These are phyloP conservation scores for Jordanella pulchra DNA, from an alignment of 2,797 vertebrate species.

Conservation along the genomic window DNA sequence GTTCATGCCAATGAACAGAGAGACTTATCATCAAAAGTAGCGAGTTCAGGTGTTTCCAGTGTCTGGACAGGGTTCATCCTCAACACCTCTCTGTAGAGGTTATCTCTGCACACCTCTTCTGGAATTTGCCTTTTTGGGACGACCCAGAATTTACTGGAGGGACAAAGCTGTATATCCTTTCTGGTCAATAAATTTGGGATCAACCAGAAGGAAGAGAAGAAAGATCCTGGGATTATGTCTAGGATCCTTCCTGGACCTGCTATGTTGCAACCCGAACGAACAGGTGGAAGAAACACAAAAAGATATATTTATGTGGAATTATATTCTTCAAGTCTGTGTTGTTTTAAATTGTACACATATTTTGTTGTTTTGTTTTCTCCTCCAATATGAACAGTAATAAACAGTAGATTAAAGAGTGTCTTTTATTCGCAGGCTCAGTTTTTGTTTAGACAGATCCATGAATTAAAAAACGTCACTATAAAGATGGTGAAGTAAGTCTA, in stretches of 20 bases:
- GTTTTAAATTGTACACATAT: background rate
- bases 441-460: slow-evolving; percentile 73
- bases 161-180: background rate
- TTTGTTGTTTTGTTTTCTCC: background rate
- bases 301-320: background rate
- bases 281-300: background rate
- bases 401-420: background rate
- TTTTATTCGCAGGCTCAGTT: slow-evolving; percentile 76
- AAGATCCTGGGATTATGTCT: background rate
- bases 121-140: background rate
- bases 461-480: slow-evolving; percentile 69
- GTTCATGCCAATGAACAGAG: too few species aligned
- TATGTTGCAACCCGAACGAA: background rate
- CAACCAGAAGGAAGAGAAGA: background rate
- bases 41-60: too few species aligned
- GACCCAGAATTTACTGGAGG: background rate
- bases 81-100: background rate
- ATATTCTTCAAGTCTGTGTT: background rate
- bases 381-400: background rate
- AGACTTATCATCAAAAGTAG: too few species aligned
- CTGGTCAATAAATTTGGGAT: background rate
- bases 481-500: slow-evolving; percentile 70
- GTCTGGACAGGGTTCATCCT: too few species aligned
- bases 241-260: background rate
- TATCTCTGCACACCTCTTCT: background rate